Evolutionary conservation across 2,888 invertebrate genomes (phyloP).

Genomic region (Conomelus anceps): DNA sequence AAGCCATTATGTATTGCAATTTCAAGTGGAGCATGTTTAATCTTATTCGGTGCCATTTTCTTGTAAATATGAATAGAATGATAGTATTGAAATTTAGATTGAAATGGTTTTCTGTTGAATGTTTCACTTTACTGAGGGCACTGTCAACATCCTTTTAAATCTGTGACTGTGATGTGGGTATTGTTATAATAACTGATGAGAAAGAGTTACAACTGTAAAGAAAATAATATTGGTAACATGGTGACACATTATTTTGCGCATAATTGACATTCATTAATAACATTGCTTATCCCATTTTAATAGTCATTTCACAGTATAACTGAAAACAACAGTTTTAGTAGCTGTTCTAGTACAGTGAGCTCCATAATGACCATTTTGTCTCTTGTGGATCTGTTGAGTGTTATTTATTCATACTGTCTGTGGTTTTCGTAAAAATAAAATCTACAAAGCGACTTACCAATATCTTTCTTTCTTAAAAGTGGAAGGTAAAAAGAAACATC

Average conservation of each 20-base stretch:
- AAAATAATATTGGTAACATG: too few species aligned
- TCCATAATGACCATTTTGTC: neutral
- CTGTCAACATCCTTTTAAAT: neutral
- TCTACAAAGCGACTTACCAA: neutral
- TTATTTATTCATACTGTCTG: neutral
- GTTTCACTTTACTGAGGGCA: neutral
- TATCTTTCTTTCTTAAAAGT: neutral
- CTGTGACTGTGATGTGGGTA: neutral
- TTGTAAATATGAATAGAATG: neutral
- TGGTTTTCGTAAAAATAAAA: neutral
- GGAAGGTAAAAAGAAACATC: neutral
- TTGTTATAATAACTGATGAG: neutral
- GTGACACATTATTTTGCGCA: neutral
- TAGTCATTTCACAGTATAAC: neutral
- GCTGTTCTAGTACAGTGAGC: neutral
- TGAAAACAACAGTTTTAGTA: neutral
- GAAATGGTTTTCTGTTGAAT: neutral
- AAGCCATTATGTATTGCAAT: neutral
- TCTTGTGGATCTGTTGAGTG: neutral
- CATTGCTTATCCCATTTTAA: neutral
- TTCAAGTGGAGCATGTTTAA: neutral
- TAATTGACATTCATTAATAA: neutral
- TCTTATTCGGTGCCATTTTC: neutral
- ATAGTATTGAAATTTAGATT: neutral
- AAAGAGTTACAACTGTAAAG: neutral